Evolutionary conservation across 2,888 invertebrate genomes (phyloP).

Genomic region (Hydropsyche betteni): DNA sequence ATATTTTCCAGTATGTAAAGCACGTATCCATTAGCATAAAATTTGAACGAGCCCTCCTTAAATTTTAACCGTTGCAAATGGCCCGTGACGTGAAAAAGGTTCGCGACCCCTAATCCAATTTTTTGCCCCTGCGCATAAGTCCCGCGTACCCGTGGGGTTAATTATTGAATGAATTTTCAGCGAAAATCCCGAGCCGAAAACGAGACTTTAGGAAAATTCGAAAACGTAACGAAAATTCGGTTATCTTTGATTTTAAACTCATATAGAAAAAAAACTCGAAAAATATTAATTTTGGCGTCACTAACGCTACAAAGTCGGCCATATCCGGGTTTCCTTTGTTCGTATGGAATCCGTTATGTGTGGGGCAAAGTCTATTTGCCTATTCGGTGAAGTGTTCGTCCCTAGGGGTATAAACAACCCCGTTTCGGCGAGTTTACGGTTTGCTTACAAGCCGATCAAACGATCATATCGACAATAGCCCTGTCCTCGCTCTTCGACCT

Average conservation of each 20-base stretch:
- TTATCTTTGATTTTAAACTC: too few species aligned
- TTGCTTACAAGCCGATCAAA: slow-evolving; percentile 26
- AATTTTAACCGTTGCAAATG: slow-evolving; percentile 32
- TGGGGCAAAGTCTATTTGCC: too few species aligned
- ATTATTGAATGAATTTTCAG: slow-evolving; percentile 13
- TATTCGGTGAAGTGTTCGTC: slow-evolving; percentile 9
- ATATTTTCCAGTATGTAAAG: too few species aligned
- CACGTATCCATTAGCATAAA: too few species aligned
- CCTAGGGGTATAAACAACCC: slow-evolving; percentile 24
- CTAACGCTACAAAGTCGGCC: too few species aligned
- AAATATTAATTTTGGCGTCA: too few species aligned
- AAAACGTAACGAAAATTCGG: neutral
- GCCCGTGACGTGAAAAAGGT: slow-evolving; percentile 32
- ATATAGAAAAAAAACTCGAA: too few species aligned
- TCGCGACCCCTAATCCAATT: slow-evolving; percentile 28
- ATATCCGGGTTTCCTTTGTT: too few species aligned
- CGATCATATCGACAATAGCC: slow-evolving; percentile 18
- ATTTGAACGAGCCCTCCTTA: slow-evolving; percentile 8
- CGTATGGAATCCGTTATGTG: too few species aligned
- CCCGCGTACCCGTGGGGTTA: slow-evolving; percentile 13
- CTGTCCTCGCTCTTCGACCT: slow-evolving; percentile 1
- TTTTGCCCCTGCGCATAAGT: slow-evolving; percentile 1
- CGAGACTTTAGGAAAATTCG: neutral
- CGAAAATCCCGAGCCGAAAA: neutral
- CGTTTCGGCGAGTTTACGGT: slow-evolving; percentile 23